Evolutionary conservation across 2,113 vertebrate genomes (phyloP).

Genomic region (Tringa solitaria): DNA sequence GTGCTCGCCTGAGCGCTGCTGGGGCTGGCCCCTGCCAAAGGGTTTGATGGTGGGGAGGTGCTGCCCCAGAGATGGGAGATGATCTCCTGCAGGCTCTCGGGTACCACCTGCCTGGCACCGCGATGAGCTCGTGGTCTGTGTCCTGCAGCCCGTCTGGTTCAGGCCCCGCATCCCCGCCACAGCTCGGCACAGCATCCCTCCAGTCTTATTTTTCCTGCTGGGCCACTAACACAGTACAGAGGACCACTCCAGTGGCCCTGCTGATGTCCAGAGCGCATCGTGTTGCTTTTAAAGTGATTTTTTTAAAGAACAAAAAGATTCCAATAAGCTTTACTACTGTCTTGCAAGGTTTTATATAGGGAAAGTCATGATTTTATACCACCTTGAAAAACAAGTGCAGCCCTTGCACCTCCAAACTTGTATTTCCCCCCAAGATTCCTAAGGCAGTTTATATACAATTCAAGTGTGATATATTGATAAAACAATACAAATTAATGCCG

Average conservation of each 20-base stretch:
- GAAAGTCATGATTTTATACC: not conserved
- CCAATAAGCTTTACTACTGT: not conserved
- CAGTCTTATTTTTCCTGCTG: not conserved
- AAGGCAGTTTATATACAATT: not conserved
- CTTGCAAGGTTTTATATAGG: not conserved
- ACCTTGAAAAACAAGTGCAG: not conserved
- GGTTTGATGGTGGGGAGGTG: not conserved
- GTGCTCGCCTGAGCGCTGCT: rapidly evolving
- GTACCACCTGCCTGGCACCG: not conserved
- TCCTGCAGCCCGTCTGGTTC: not conserved
- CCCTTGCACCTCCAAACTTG: not conserved
- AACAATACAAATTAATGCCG: rapidly evolving
- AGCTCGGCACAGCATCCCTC: rapidly evolving
- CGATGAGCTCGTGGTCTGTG: not conserved
- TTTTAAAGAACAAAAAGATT: not conserved
- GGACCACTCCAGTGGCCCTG: rapidly evolving
- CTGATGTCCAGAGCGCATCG: not conserved
- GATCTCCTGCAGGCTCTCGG: not conserved
- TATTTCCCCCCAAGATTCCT: not conserved
- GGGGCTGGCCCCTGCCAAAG: not conserved
- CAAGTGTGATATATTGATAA: rapidly evolving
- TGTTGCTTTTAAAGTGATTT: not conserved
- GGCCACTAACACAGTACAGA: not conserved
- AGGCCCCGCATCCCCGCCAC: not conserved
- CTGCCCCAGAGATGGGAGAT: not conserved